These are phyloP conservation scores for Suricata suricatta DNA, from an alignment of 2,113 vertebrate genomes.

Conservation along the genomic window DNA sequence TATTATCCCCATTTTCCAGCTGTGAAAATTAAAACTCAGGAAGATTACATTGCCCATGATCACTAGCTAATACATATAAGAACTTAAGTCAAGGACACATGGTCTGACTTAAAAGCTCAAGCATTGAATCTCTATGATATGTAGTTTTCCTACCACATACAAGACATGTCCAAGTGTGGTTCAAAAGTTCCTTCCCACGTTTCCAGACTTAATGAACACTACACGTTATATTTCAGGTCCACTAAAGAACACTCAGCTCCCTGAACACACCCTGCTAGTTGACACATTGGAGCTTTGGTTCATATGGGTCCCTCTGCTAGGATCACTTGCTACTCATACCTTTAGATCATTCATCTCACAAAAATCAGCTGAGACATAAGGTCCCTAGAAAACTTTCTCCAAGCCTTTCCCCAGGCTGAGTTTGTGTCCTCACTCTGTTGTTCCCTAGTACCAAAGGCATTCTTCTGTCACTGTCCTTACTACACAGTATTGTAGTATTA, in stretches of 20 bases:
- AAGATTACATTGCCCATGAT: background rate
- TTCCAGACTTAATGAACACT: background rate
- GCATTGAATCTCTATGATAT: background rate
- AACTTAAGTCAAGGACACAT: background rate
- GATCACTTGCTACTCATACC: background rate
- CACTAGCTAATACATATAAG: background rate
- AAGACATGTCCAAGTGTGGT: background rate
- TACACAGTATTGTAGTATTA: background rate
- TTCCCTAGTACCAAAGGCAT: background rate
- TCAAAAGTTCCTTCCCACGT: background rate
- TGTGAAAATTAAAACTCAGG: background rate
- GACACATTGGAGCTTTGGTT: background rate
- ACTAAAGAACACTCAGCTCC: background rate
- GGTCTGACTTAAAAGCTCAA: background rate
- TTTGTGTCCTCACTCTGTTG: background rate
- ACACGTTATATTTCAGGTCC: background rate
- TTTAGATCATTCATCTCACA: background rate
- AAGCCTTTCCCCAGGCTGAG: background rate
- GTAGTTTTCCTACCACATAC: background rate
- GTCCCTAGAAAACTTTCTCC: background rate
- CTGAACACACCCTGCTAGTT: background rate
- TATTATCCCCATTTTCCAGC: background rate
- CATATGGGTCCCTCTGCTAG: background rate
- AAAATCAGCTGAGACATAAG: background rate
- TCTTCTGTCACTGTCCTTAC: background rate